A percentile compares a stretch with the other conserved stretches of the same genome.
phyloP scores from a whole-genome alignment of 2,797 vertebrate species.

The Crenuchus spilurus region DNA sequence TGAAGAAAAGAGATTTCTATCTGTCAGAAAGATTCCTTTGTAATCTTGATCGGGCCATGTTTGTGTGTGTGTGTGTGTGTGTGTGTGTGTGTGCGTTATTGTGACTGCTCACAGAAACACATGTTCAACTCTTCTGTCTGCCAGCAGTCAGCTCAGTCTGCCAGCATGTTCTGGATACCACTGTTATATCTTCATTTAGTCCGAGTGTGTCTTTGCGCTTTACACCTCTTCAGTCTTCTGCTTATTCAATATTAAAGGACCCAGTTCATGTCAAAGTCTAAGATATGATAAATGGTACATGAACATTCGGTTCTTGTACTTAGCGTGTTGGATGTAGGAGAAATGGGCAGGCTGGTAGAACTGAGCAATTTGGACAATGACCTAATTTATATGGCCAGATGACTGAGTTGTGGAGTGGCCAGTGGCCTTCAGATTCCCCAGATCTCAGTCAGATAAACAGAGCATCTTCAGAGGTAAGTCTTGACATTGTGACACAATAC shows the following conservation, averaged over 20 bases:
- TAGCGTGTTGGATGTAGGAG: no score
- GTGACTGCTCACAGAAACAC: slow-evolving; percentile 9
- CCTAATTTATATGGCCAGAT: no score
- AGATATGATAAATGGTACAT: no score
- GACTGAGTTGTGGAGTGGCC: no score
- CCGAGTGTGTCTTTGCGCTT: not conserved
- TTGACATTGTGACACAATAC: no score
- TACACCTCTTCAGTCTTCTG: not conserved
- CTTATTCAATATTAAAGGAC: not conserved
- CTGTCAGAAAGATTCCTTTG: slow-evolving; percentile 29
- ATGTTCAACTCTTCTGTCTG: slow-evolving; percentile 20
- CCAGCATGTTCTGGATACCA: not conserved
- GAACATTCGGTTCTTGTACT: no score
- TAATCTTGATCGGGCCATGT: slow-evolving; percentile 35
- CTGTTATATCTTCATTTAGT: slow-evolving; percentile 10
- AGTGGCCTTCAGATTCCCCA: no score
- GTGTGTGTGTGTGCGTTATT: slow-evolving; percentile 31
- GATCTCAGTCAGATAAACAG: no score
- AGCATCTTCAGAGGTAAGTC: no score
- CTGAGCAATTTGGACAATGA: no score
- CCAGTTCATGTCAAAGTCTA: no score
- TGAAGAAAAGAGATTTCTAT: slow-evolving; percentile 3
- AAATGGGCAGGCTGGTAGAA: no score
- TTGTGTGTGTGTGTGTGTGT: not conserved
- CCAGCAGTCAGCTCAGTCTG: slow-evolving; percentile 11